Percentiles rank a stretch among this genome's conserved stretches.
phyloP scores from a whole-genome alignment of 2,113 vertebrate species.

The Motacilla tschutschensis region DNA sequence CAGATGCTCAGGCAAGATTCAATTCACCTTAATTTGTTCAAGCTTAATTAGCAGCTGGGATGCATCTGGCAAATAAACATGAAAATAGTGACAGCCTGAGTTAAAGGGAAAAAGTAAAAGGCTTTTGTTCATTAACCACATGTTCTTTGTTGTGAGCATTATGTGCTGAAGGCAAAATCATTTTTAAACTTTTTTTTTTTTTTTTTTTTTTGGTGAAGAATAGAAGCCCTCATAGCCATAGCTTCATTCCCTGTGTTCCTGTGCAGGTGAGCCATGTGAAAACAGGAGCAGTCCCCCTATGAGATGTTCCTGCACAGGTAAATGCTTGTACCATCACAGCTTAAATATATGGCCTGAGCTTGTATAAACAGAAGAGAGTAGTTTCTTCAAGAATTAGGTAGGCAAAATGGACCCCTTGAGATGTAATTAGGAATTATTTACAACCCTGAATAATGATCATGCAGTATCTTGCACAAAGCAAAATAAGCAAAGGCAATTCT shows the following conservation, averaged over 20 bases:
- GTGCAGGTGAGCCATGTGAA: background rate
- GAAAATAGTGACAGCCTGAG: constrained; percentile 59
- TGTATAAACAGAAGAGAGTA: constrained; percentile 46
- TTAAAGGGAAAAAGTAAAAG: constrained; percentile 50
- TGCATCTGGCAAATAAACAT: constrained; percentile 70
- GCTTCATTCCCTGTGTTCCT: background rate
- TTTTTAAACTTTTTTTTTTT: background rate
- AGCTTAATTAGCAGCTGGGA: constrained; percentile 78
- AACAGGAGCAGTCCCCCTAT: background rate
- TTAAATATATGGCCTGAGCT: constrained; percentile 38
- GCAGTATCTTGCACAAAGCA: constrained; percentile 60
- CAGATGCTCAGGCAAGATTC: constrained; percentile 72
- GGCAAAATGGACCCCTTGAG: constrained; percentile 60
- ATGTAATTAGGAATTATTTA: constrained; percentile 66
- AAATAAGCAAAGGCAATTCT: constrained; percentile 58
- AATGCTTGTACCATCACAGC: background rate
- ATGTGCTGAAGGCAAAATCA: constrained; percentile 24
- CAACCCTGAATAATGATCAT: constrained; percentile 47
- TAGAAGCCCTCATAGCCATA: background rate
- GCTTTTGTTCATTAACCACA: constrained; percentile 65
- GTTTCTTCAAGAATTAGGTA: constrained; percentile 45
- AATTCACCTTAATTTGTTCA: constrained; percentile 78
- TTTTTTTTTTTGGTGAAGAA: background rate
- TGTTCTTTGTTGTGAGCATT: constrained; percentile 35
- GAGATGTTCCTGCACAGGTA: background rate